Evolutionary conservation across 2,113 vertebrate species (phyloP).

Genomic region (Catharus minimus): DNA sequence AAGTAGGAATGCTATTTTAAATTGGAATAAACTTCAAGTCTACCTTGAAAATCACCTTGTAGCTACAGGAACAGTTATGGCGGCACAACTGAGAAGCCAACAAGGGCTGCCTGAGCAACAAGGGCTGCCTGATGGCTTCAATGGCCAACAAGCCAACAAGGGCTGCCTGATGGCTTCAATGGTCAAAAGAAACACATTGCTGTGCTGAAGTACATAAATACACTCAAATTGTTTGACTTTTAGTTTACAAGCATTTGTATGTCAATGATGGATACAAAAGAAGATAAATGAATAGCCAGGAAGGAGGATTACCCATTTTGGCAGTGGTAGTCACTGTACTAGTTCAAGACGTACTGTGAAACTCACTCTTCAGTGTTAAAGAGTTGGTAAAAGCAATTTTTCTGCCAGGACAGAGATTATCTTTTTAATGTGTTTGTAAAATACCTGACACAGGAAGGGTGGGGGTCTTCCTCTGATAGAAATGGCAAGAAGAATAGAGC

Average conservation of each 20-base stretch:
- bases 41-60: not conserved
- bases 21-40: not conserved
- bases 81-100: not conserved
- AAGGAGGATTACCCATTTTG: not conserved
- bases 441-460: conserved; percentile 15
- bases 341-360: not conserved
- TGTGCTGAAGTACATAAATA: not conserved
- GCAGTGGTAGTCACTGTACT: not conserved
- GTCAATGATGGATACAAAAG: not conserved
- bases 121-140: not conserved
- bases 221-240: not conserved
- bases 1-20: not conserved
- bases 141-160: no score
- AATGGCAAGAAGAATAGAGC: not conserved
- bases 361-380: not conserved
- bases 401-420: not conserved
- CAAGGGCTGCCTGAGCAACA: not conserved
- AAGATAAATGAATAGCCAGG: not conserved
- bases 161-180: not conserved
- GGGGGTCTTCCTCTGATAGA: not conserved
- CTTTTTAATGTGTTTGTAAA: not conserved
- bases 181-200: not conserved
- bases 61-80: not conserved
- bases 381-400: not conserved
- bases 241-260: not conserved